Conservation (phyloP, 2,888 invertebrate genomes). For the Lepeophtheirus nordmannii region DNA sequence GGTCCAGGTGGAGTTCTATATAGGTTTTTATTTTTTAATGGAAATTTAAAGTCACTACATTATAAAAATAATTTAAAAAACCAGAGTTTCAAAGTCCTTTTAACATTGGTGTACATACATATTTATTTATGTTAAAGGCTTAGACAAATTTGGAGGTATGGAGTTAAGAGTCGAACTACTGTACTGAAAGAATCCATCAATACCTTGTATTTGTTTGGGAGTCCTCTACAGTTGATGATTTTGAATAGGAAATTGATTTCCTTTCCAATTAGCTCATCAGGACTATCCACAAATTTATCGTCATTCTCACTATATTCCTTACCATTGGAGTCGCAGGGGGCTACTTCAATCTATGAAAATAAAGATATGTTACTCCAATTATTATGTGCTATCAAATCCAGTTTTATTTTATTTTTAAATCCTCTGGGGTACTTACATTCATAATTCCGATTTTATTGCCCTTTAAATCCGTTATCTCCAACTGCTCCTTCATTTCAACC, state of each 20-base stretch:
- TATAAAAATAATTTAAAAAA: too few species aligned
- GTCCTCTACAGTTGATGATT: constrained; percentile 37
- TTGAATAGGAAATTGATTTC: constrained; percentile 39
- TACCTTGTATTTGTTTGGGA: constrained; percentile 40
- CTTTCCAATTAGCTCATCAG: constrained; percentile 38
- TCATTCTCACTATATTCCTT: constrained; percentile 39
- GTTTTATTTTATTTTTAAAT: not conserved
- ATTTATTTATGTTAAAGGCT: too few species aligned
- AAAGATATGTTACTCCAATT: too few species aligned
- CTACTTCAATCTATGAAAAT: constrained; percentile 35
- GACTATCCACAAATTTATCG: constrained; percentile 39
- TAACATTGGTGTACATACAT: too few species aligned
- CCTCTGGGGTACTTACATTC: constrained; percentile 29
- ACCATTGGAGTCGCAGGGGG: constrained; percentile 39
- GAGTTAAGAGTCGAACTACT: too few species aligned
- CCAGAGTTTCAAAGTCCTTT: too few species aligned
- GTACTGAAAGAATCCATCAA: constrained; percentile 28
- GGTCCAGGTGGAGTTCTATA: too few species aligned
- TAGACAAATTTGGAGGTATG: too few species aligned
- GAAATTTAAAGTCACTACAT: too few species aligned
- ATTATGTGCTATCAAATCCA: not conserved
- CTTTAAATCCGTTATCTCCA: constrained; percentile 39
- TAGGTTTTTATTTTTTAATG: too few species aligned
- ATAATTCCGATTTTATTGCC: constrained; percentile 34
- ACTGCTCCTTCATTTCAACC: constrained; percentile 39